A percentile compares a stretch with the other conserved stretches of the same genome.
Conservation (phyloP, 2,113 vertebrate species). For the Chaetodon trifascialis region DNA sequence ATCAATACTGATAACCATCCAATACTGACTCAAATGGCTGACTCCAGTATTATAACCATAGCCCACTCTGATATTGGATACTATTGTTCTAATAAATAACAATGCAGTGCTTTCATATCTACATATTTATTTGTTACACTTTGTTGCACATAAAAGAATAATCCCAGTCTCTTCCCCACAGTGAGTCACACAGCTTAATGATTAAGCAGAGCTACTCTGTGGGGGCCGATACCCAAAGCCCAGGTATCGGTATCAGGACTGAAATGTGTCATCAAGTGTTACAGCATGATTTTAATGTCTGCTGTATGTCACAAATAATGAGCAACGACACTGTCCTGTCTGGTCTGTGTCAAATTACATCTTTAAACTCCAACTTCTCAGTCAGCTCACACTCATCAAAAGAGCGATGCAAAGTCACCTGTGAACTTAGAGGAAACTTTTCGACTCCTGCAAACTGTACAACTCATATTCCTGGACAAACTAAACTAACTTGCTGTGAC, state of each 20-base stretch:
- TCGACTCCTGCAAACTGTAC: not conserved
- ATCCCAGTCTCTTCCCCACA: too few species aligned
- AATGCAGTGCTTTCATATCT: too few species aligned
- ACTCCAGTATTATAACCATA: too few species aligned
- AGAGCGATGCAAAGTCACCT: not conserved
- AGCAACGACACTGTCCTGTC: not conserved
- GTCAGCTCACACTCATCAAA: not conserved
- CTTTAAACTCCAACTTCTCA: not conserved
- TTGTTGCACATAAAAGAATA: too few species aligned
- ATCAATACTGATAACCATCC: too few species aligned
- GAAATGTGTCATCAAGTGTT: constrained; percentile 1
- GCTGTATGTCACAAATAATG: not conserved
- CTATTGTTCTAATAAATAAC: too few species aligned
- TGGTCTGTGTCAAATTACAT: not conserved
- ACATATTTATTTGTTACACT: too few species aligned
- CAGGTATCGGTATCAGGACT: not conserved
- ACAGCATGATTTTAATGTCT: not conserved
- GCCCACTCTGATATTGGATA: too few species aligned
- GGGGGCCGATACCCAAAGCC: too few species aligned
- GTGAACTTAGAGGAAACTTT: not conserved
- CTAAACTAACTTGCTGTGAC: not conserved
- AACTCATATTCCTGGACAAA: not conserved
- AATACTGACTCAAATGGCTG: too few species aligned
- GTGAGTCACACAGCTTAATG: too few species aligned
- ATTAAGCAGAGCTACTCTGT: too few species aligned